Evolutionary conservation across 2,797 vertebrate species (phyloP).

Genomic region (Argyrosomus regius): DNA sequence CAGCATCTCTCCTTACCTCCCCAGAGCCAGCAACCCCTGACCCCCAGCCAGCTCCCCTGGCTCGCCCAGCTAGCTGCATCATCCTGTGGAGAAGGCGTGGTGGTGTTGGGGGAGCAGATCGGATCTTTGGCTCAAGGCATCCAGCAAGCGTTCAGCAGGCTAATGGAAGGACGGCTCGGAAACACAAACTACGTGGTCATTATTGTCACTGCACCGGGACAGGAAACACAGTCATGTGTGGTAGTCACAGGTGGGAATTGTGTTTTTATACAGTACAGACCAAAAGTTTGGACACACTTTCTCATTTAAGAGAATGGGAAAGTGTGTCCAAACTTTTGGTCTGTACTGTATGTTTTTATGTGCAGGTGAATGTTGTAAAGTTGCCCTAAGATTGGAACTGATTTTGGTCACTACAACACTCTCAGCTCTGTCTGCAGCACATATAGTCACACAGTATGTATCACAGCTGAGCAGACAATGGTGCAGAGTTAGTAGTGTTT

Average conservation of each 20-base stretch:
- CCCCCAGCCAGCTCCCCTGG: constrained; percentile 95
- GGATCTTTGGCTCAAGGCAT: constrained; percentile 93
- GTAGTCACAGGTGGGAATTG: constrained; percentile 85
- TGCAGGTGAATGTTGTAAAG: not conserved
- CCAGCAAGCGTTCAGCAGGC: constrained; percentile 90
- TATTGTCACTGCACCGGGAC: constrained; percentile 88
- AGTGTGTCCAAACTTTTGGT: too few relatives aligned
- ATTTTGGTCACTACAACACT: too few relatives aligned
- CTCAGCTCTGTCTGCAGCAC: too few relatives aligned
- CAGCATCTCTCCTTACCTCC: constrained; percentile 72
- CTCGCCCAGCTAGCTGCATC: constrained; percentile 95
- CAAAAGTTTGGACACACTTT: too few relatives aligned
- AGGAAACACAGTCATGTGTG: constrained; percentile 94
- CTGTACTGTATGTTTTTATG: not conserved
- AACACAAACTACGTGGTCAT: constrained; percentile 96
- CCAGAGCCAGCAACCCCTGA: constrained; percentile 86
- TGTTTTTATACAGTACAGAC: too few relatives aligned
- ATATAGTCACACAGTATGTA: too few relatives aligned
- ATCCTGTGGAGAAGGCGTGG: constrained; percentile 92
- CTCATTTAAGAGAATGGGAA: too few relatives aligned
- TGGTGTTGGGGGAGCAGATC: constrained; percentile 90
- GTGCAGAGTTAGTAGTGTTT: too few relatives aligned
- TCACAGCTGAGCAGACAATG: too few relatives aligned
- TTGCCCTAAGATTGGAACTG: not conserved
- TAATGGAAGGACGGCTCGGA: constrained; percentile 90